These are phyloP conservation scores for Mya arenaria DNA, from an alignment of 1,140 invertebrate species.

Conservation along the genomic window DNA sequence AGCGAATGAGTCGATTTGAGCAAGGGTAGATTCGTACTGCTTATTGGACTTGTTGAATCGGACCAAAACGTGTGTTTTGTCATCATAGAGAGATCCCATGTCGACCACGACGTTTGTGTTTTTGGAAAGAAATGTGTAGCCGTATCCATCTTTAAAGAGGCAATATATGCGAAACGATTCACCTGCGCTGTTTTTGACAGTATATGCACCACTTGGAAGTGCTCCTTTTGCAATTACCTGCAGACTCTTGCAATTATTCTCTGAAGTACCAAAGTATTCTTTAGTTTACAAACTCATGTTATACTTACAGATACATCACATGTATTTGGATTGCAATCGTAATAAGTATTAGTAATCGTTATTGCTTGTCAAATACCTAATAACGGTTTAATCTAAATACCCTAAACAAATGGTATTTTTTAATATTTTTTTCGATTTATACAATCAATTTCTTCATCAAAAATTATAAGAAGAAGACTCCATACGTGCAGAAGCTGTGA, in stretches of 20 bases:
- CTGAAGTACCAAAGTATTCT: no score
- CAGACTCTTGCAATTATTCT: not conserved
- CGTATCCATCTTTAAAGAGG: not conserved
- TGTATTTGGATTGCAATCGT: no score
- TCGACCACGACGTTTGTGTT: conserved; percentile 13
- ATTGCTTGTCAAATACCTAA: no score
- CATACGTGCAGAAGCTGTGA: no score
- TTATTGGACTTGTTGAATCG: not conserved
- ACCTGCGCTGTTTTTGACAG: conserved; percentile 6
- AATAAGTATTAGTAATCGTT: no score
- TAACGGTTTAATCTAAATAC: no score
- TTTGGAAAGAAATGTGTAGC: conserved; percentile 41
- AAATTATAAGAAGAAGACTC: no score
- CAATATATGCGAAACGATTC: conserved; percentile 27
- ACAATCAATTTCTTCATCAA: no score
- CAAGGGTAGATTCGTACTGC: conserved; percentile 3
- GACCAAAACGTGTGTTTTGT: conserved; percentile 17
- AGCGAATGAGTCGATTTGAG: not conserved
- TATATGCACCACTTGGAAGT: conserved; percentile 8
- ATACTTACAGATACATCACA: no score
- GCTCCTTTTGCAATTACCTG: not conserved
- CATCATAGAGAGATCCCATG: conserved; percentile 8
- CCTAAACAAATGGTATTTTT: no score
- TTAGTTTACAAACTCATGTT: no score
- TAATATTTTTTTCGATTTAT: no score